phyloP scores from a whole-genome alignment of 1,140 invertebrate genomes.

The Drosophila melanica region DNA sequence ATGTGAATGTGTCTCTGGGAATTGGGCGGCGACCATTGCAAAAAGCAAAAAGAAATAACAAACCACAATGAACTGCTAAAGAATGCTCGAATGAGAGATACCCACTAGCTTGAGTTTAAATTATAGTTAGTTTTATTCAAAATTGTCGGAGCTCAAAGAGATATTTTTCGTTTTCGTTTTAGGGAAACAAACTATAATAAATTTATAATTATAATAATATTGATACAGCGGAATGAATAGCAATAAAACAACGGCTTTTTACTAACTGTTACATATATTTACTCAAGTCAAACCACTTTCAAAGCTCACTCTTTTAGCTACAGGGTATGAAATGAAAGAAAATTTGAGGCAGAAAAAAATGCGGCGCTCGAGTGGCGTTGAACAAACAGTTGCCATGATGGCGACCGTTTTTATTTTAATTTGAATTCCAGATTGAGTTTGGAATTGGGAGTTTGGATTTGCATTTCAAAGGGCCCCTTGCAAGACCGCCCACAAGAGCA shows the following conservation, averaged over 20 bases:
- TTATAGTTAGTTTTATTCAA: no score
- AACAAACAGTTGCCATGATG: constrained; percentile 60
- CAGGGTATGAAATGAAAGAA: constrained; percentile 19
- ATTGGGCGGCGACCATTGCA: constrained; percentile 68
- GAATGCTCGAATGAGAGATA: background rate
- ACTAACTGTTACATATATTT: background rate
- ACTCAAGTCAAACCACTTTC: no score
- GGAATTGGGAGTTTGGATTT: constrained; percentile 31
- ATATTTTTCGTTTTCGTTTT: no score
- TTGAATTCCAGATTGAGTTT: constrained; percentile 44
- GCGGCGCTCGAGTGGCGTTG: constrained; percentile 23
- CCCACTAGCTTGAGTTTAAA: background rate
- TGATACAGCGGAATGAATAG: no score
- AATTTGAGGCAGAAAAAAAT: constrained; percentile 1
- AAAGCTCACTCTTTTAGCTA: background rate
- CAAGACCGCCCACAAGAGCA: constrained; percentile 48
- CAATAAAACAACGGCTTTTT: no score
- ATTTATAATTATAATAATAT: no score
- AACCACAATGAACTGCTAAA: background rate
- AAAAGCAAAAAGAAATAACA: constrained; percentile 7
- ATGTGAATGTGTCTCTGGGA: constrained; percentile 20
- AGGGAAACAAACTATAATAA: no score
- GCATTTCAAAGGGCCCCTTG: constrained; percentile 63
- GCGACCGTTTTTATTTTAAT: constrained; percentile 68
- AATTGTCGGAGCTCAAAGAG: no score